These are phyloP conservation scores for Larimichthys polyactis DNA, from an alignment of 2,113 vertebrate genomes.

Conservation along the genomic window DNA sequence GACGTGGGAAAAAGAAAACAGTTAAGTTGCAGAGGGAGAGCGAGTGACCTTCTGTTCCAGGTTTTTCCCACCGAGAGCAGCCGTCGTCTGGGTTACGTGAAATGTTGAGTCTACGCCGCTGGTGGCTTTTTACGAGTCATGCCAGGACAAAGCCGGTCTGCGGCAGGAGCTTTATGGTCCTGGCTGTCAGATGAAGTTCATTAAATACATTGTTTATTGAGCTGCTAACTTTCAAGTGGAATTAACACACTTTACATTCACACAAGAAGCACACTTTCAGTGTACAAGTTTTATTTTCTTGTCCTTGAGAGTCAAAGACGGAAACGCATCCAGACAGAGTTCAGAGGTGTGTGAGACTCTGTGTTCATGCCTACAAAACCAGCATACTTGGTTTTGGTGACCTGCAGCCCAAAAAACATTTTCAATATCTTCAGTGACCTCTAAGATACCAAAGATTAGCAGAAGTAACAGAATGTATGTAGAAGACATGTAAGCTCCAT, in stretches of 20 bases:
- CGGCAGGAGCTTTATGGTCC: slow-evolving; percentile 43
- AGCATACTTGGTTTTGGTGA: neutral
- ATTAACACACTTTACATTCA: slow-evolving; percentile 39
- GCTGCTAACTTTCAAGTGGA: slow-evolving; percentile 33
- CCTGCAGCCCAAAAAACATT: neutral
- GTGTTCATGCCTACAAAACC: no score
- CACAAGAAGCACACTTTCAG: neutral
- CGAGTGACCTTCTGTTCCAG: slow-evolving; percentile 38
- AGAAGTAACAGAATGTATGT: neutral
- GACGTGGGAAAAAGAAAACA: slow-evolving; percentile 14
- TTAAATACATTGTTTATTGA: slow-evolving; percentile 67
- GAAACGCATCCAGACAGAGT: slow-evolving; percentile 45
- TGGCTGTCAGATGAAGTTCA: slow-evolving; percentile 56
- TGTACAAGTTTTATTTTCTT: neutral
- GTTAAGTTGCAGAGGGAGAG: neutral
- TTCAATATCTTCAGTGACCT: neutral
- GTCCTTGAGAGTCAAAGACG: slow-evolving; percentile 5
- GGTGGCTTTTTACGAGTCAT: slow-evolving; percentile 34
- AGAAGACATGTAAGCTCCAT: no score
- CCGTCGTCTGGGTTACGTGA: slow-evolving; percentile 44
- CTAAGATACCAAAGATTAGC: neutral
- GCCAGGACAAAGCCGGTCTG: slow-evolving; percentile 2
- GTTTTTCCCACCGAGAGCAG: slow-evolving; percentile 28
- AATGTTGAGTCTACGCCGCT: slow-evolving; percentile 21
- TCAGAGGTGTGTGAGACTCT: slow-evolving; percentile 25